Evolutionary conservation across 2,888 invertebrate species (phyloP).

Genomic region (Hydroisotoma schaefferi): DNA sequence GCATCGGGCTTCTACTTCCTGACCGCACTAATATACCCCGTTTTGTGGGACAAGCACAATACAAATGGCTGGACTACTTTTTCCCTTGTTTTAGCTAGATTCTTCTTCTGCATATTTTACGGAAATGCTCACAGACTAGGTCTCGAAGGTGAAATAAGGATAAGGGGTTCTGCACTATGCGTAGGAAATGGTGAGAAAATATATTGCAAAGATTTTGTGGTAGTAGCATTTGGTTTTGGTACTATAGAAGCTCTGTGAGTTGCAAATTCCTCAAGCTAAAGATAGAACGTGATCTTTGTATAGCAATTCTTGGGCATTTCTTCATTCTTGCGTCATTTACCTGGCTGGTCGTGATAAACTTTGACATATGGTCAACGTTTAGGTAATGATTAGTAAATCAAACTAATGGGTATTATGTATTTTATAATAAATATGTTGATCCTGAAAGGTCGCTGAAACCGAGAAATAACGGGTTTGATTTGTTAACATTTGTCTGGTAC

Average conservation of each 20-base stretch:
- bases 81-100: neutral
- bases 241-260: too few relatives aligned
- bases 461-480: neutral
- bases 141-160: neutral
- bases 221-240: too few relatives aligned
- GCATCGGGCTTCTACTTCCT: neutral
- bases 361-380: conserved; percentile 3
- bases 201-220: neutral
- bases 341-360: conserved; percentile 4
- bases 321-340: conserved; percentile 6
- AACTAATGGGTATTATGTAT: neutral
- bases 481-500: neutral
- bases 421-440: neutral
- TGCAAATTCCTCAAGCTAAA: too few relatives aligned
- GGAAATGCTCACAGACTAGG: conserved; percentile 7
- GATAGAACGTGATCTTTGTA: neutral
- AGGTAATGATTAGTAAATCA: too few relatives aligned
- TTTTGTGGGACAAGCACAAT: conserved; percentile 9
- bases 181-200: neutral
- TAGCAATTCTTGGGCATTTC: conserved; percentile 8
- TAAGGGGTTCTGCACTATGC: neutral
- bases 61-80: conserved; percentile 4
- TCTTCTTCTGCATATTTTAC: neutral
- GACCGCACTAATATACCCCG: neutral
- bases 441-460: neutral